Evolutionary conservation across 2,888 invertebrate genomes (phyloP), one percentile per base, ranked within the genome.

Genomic region (Lacanobia wlatinum): DNA sequence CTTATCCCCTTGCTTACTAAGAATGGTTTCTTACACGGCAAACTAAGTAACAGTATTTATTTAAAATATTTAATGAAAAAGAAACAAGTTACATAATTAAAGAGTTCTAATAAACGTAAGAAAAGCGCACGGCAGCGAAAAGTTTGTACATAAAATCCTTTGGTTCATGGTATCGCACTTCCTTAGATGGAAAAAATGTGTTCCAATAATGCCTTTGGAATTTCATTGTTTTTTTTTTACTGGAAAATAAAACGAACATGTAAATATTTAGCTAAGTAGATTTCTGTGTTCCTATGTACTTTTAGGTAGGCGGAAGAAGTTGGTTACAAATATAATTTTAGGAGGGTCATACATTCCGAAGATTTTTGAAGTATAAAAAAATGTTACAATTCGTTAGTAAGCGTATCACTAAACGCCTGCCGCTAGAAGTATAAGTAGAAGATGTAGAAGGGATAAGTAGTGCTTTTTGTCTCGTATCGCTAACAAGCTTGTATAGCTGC

Each of bases 151-250:
- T 94, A 94, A 94, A 93, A 92, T 91, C 91, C 90, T 90, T 92
- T 88, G 89, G 88, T 91, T 92, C 91, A 91, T 91, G 92, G 89
- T 92, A 91, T 92, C 90, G 85, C 87, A 87, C 87, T 89, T 90
- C 89, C 89, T 91, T 82, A 89, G 91, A 92, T 92, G 91, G 92
- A 85, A 91, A 92, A 94, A 92, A 93, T 93, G 91, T 93, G 92
- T 92, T 92, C 87, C 88, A 90, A 91, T 93, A 93, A 92, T 91
- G 91, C 86, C 86, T 87, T 87, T 72, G 87, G 86, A 88, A 89
- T 89, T 91, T 78, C 63, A 87, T 87, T 90, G 85, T 89, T 84
- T 87, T 86, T 89, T 88, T 87, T 84, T 85, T 83, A 76, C 65
- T 43, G 67, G 70, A 80, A 84, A 88, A 82, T 84, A 83, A 76